Evolutionary conservation across 2,797 vertebrate species (phyloP), one percentile per base, ranked within the genome.

Genomic region (Enteromius radiatus): DNA sequence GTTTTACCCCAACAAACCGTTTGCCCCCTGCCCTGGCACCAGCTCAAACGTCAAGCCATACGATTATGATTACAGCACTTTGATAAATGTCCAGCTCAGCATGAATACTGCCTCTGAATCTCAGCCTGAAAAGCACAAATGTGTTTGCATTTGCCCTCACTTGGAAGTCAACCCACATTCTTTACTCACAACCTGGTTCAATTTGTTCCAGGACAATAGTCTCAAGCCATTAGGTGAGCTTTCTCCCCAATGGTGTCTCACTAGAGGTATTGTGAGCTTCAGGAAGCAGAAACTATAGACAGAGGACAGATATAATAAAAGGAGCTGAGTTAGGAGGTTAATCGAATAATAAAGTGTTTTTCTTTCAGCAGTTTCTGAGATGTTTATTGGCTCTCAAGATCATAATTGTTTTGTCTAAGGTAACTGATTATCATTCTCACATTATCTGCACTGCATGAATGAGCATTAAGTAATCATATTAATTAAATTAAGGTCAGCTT

Each of bases 181-280:
- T 81, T 63, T 36, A 38, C 68, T n/a, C 28, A 63, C 67, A 80
- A 71, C 68, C 19, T 93, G 93, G 88, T 94, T 96, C 95, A 96
- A 92, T 96, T 96, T 96, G 96, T 96, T 97, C 95, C 95, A 94
- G 96, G 93, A 95, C 94, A 96, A 95, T 96, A 96, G 95, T 96
- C 95, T 95, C 88, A 93, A 95, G 94, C 95, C 95, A 96, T 97
- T 96, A 96, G 94, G 95, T 67, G 10, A 61, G 93, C 94, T 93
- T 93, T 88, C 93, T 49, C 94, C 95, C 95, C 93, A 91, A 91
- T 91, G 94, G 95, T 94, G 94, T 95, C 96, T 96, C 94, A 95
- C 94, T 93, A 92, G 89, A 90, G 90, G 85, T 89, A 89, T 38
- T 89, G 84, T 83, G 86, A 19, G 67, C 38, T 80, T 80, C 52